These are phyloP conservation scores for Timema cristinae DNA, from an alignment of 2,888 invertebrate genomes.

Conservation along the genomic window DNA sequence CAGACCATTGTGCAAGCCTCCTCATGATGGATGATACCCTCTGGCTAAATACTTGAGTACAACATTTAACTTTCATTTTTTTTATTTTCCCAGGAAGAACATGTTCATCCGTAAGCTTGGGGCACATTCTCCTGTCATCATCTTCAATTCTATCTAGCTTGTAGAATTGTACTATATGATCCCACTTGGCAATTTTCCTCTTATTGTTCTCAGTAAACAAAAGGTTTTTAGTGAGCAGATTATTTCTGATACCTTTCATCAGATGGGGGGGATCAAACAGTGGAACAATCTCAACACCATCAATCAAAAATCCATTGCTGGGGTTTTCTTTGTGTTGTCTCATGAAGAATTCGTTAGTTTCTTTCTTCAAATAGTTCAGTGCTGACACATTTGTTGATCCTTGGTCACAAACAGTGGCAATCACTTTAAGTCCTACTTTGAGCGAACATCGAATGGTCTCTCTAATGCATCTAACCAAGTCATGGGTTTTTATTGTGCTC, in stretches of 20 bases:
- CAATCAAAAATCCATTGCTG: neutral
- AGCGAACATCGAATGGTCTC: neutral
- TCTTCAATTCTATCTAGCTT: slow-evolving; percentile 2
- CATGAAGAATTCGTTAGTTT: neutral
- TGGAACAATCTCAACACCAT: neutral
- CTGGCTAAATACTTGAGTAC: neutral
- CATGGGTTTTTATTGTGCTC: neutral
- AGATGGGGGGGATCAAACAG: slow-evolving; percentile 5
- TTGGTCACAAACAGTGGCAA: slow-evolving; percentile 6
- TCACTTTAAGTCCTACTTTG: neutral
- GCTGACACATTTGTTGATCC: neutral
- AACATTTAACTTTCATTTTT: slow-evolving; percentile 9
- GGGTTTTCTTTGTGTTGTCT: neutral
- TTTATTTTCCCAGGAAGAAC: slow-evolving; percentile 1
- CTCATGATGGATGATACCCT: slow-evolving; percentile 2
- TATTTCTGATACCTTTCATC: slow-evolving; percentile 4
- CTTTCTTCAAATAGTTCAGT: slow-evolving; percentile 1
- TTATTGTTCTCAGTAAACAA: neutral
- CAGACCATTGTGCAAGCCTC: slow-evolving; percentile 7
- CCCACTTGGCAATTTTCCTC: neutral
- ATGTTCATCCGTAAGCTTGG: neutral
- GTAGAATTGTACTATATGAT: slow-evolving; percentile 1
- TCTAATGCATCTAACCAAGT: neutral
- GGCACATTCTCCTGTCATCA: neutral
- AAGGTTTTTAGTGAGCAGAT: neutral